These are phyloP conservation scores for Xestia ashworthii DNA, from an alignment of 2,888 invertebrate genomes.

Conservation along the genomic window DNA sequence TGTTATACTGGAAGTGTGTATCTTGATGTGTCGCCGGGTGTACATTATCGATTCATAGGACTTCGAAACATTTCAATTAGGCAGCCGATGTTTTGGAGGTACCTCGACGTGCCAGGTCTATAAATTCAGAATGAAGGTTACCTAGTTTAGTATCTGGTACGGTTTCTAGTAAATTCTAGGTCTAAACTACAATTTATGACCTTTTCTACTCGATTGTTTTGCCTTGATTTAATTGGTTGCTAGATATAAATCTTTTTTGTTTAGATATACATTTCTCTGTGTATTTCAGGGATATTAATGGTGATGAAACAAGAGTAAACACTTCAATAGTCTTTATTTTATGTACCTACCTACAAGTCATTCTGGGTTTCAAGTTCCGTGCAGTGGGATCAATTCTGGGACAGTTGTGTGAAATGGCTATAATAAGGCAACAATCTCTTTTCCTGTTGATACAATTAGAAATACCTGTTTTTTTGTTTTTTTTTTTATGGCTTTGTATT, in stretches of 20 bases:
- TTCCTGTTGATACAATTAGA: background rate
- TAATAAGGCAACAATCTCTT: too few relatives aligned
- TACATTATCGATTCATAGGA: conserved; percentile 72
- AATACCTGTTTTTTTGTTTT: background rate
- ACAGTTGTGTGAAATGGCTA: too few relatives aligned
- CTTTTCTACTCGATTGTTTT: background rate
- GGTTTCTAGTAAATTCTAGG: conserved; percentile 5
- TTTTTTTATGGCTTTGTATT: background rate
- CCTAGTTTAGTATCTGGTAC: conserved; percentile 11
- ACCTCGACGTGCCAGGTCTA: conserved; percentile 5
- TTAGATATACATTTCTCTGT: too few relatives aligned
- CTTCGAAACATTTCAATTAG: conserved; percentile 73
- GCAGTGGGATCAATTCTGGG: too few relatives aligned
- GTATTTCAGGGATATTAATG: too few relatives aligned
- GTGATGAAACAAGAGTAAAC: too few relatives aligned
- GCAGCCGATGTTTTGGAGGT: conserved; percentile 19
- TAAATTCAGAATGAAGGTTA: conserved; percentile 53
- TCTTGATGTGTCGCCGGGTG: too few relatives aligned
- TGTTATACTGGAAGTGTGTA: too few relatives aligned
- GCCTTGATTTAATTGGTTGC: background rate
- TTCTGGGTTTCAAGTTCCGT: too few relatives aligned
- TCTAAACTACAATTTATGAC: conserved; percentile 8
- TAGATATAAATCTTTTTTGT: background rate
- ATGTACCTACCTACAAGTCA: too few relatives aligned
- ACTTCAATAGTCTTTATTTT: too few relatives aligned